phyloP scores from a whole-genome alignment of 2,797 vertebrate genomes.

The Chaetodon trifasciatus region DNA sequence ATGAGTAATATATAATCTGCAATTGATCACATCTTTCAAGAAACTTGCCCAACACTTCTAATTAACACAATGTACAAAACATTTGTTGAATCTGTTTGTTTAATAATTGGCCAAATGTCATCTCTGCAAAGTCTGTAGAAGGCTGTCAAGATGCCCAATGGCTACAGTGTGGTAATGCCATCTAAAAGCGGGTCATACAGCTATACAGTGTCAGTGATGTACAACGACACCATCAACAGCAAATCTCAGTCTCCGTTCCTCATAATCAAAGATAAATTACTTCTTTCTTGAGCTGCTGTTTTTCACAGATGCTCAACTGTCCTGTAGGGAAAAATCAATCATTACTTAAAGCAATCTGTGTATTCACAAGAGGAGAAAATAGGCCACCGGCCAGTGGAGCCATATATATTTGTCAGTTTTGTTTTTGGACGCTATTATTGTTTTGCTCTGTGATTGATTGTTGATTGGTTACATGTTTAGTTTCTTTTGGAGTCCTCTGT shows the following conservation, averaged over 20 bases:
- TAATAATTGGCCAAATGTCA: no score
- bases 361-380: background rate
- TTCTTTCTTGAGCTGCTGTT: background rate
- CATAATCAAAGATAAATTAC: background rate
- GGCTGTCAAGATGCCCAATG: background rate
- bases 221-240: background rate
- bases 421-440: background rate
- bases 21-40: no score
- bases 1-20: no score
- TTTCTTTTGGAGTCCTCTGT: background rate
- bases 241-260: background rate
- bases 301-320: background rate
- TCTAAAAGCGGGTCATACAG: background rate
- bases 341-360: background rate
- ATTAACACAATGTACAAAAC: no score
- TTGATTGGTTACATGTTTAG: conserved; percentile 6
- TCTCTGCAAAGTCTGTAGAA: background rate
- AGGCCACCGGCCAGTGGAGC: background rate
- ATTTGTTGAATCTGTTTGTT: no score
- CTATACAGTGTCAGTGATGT: background rate
- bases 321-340: conserved; percentile 9
- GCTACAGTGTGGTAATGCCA: background rate
- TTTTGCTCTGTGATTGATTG: background rate
- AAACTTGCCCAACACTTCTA: no score
- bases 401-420: background rate